Evolutionary conservation across 23 tunicate genomes (phyloP).

Genomic region (Phallusia fumigata): DNA sequence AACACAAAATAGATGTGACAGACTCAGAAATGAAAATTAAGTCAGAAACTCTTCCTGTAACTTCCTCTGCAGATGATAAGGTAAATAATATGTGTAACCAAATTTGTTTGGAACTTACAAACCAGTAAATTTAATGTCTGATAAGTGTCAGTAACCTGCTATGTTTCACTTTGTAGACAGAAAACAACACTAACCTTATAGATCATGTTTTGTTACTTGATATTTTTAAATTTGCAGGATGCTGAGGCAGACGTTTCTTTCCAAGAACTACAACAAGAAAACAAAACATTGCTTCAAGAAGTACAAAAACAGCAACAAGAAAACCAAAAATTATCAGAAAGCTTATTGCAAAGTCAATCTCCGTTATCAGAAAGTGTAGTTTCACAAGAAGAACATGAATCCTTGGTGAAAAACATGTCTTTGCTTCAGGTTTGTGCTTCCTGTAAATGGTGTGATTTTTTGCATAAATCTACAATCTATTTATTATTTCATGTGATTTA

Average conservation of each 20-base stretch:
- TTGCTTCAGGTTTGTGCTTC: slow-evolving; percentile 45
- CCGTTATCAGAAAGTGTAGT: not conserved
- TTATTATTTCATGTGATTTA: too few species aligned
- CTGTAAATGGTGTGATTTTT: too few species aligned
- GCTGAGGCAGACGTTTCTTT: slow-evolving; percentile 10
- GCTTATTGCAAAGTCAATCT: not conserved
- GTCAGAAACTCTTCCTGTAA: not conserved
- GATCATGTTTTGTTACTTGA: too few species aligned
- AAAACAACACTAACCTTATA: too few species aligned
- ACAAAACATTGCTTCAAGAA: not conserved
- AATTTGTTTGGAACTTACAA: too few species aligned
- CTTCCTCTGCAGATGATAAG: not conserved
- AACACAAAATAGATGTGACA: slow-evolving; percentile 12
- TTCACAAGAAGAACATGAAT: slow-evolving; percentile 22
- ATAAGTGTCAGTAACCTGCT: too few species aligned
- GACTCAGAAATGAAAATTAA: not conserved
- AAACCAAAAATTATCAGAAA: not conserved
- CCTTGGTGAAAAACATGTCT: slow-evolving; percentile 34
- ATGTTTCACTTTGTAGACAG: too few species aligned
- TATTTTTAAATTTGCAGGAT: slow-evolving; percentile 4
- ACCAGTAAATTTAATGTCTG: too few species aligned
- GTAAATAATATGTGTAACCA: not conserved
- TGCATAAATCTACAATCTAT: too few species aligned
- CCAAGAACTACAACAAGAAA: slow-evolving; percentile 28
- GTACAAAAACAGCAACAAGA: slow-evolving; percentile 22